phyloP scores from a whole-genome alignment of 2,113 vertebrate species.

The Anolis sagrei region DNA sequence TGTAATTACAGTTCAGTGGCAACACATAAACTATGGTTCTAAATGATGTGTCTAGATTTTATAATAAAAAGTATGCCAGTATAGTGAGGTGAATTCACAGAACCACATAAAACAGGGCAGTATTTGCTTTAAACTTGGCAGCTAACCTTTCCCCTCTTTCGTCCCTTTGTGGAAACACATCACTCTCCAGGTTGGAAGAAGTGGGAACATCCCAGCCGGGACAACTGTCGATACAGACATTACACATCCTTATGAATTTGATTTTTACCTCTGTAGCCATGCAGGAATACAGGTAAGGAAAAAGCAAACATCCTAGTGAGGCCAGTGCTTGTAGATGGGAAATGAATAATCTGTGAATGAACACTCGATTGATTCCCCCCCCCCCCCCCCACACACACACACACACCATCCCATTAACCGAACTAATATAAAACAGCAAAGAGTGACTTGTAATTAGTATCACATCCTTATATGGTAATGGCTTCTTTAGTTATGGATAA shows the following conservation, averaged over 20 bases:
- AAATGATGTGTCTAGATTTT: not conserved
- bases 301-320: not conserved
- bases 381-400: too few relatives aligned
- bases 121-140: not conserved
- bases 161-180: not conserved
- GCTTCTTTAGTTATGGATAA: not conserved
- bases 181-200: slow-evolving; percentile 89
- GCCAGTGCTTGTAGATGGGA: not conserved
- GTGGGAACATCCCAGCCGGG: slow-evolving; percentile 98
- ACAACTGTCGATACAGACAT: slow-evolving; percentile 98
- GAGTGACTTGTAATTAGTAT: not conserved
- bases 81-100: not conserved
- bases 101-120: not conserved
- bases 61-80: not conserved
- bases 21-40: not conserved
- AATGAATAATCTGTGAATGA: not conserved
- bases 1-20: not conserved
- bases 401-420: not conserved
- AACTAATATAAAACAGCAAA: not conserved
- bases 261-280: slow-evolving; percentile 99
- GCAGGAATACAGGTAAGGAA: slow-evolving; percentile 96
- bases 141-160: not conserved
- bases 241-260: slow-evolving; percentile 97
- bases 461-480: not conserved
- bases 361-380: not conserved